Evolutionary conservation across 1,140 invertebrate genomes (phyloP), one percentile per base, ranked within the genome.

Genomic region (Drosophila pandora): DNA sequence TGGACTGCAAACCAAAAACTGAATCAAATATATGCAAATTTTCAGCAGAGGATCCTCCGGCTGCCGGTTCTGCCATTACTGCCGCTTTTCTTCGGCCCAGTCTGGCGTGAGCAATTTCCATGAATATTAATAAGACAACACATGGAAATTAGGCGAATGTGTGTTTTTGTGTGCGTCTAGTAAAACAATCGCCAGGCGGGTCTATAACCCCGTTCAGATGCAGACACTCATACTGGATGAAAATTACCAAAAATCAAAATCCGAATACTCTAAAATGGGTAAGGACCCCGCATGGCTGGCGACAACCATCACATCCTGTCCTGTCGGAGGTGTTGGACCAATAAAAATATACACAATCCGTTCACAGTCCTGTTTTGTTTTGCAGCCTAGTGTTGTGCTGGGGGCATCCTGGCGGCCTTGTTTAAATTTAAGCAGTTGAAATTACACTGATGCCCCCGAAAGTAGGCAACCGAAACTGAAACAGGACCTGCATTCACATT

Each of bases 81-180:
- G 34, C 34, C 10, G 34, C 34, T 82, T 87, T 78, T 75, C 81
- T 82, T 63, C 45, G 54, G 45, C 12, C 52, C 54, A 56, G 65
- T 50, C 54, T 72, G 54, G 43, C 75, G 39, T 60, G 55, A 64
- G 48, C 59, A 56, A 80, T 76, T 69, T 88, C 75, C 70, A 87
- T 87, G 82, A 87, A 87, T 87, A 87, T 87, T 87, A 87, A 87
- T 87, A 70, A 82, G 53, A 63, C 78, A 82, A 88, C 82, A 87
- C 83, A 87, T 87, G 82, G 82, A 87, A 87, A 87, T 87, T 82
- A 87, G 78, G 21, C 21, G 21, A 10, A 9, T 10, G 21, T 47
- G 21, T 22, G 43, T 54, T 22, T 62, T 47, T 56, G 25, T 37
- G 45, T 48, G 30, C 13, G 37, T 32, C 57, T 43, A 63, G 67